Conservation (phyloP, 2,888 invertebrate genomes). For the Drosophila kuntzei region DNA sequence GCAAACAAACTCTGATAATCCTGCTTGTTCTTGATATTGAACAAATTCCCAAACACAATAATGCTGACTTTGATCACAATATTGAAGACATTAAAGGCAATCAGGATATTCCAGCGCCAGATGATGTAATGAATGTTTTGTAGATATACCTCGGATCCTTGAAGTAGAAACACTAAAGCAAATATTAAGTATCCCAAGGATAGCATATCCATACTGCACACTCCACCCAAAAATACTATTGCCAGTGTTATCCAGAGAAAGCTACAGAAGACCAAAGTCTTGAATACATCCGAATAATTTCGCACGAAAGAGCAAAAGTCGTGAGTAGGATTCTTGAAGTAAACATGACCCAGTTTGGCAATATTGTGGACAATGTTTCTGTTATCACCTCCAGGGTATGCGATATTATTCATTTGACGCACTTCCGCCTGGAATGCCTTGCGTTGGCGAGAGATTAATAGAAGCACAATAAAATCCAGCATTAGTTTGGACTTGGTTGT, state of each 20-base stretch:
- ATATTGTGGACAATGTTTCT: constrained; percentile 89
- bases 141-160: constrained; percentile 98
- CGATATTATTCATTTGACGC: constrained; percentile 83
- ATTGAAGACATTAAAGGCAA: constrained; percentile 95
- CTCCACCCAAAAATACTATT: constrained; percentile 98
- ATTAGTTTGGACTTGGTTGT: constrained; percentile 90
- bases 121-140: constrained; percentile 93
- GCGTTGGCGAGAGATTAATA: constrained; percentile 93
- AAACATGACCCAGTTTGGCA: constrained; percentile 87
- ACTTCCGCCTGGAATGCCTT: constrained; percentile 93
- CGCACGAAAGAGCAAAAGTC: constrained; percentile 93
- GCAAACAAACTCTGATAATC: constrained; percentile 53
- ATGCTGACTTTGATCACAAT: constrained; percentile 94
- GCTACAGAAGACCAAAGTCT: constrained; percentile 93
- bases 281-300: constrained; percentile 96
- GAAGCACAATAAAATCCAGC: constrained; percentile 95
- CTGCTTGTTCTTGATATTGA: constrained; percentile 25
- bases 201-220: constrained; percentile 96
- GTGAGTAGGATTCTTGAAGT: constrained; percentile 93
- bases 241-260: constrained; percentile 98
- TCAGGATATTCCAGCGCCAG: constrained; percentile 93
- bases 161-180: constrained; percentile 98
- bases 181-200: constrained; percentile 98
- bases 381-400: constrained; percentile 91
- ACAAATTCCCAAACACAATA: constrained; percentile 96